Evolutionary conservation across 2,797 vertebrate genomes (phyloP).

Genomic region (Dromococcyx pavoninus): DNA sequence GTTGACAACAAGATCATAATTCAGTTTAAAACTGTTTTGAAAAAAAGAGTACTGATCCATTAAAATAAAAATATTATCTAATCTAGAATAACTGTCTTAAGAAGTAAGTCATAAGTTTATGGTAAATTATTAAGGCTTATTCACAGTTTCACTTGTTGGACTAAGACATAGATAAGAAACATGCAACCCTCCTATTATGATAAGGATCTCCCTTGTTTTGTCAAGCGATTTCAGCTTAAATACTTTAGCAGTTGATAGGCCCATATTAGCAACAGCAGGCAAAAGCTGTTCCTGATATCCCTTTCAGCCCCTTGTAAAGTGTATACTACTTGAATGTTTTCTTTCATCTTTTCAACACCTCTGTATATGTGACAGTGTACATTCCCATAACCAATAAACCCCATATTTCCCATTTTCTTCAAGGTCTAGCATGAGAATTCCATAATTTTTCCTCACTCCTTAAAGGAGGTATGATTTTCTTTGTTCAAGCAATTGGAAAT

Average conservation of each 20-base stretch:
- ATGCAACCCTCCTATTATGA: background rate
- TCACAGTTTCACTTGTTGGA: background rate
- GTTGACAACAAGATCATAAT: background rate
- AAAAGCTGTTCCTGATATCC: background rate
- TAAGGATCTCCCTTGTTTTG: background rate
- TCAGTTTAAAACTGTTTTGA: background rate
- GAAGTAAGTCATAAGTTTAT: background rate
- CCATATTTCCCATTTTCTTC: background rate
- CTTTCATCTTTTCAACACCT: background rate
- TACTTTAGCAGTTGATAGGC: background rate
- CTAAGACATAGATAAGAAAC: background rate
- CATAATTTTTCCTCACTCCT: background rate
- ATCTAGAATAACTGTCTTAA: background rate
- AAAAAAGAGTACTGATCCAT: background rate
- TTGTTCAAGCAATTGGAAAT: background rate
- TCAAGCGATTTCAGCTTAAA: background rate
- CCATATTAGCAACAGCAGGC: background rate
- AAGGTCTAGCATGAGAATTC: background rate
- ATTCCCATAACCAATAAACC: background rate
- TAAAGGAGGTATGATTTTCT: background rate
- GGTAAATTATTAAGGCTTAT: background rate
- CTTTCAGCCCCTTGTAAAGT: background rate
- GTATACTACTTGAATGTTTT: background rate
- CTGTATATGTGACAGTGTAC: background rate
- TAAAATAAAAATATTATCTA: background rate